phyloP scores from a whole-genome alignment of 2,797 vertebrate genomes.

The Alosa sapidissima region DNA sequence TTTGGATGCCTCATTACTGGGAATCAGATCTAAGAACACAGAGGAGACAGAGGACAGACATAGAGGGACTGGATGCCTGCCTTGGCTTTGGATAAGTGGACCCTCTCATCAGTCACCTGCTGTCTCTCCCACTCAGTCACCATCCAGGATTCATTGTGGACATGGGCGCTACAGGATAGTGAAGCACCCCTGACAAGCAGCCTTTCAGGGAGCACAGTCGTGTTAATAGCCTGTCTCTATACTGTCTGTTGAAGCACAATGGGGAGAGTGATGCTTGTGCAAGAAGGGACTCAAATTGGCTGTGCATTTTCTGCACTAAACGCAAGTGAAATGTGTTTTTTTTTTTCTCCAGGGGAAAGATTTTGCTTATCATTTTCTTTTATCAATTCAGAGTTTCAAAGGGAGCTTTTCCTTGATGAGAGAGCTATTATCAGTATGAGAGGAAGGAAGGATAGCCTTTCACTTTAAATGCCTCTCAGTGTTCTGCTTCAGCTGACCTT shows the following conservation, averaged over 20 bases:
- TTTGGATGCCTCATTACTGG: background rate
- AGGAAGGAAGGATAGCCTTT: conserved; percentile 16
- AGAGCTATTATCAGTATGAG: background rate
- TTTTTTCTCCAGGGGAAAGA: background rate
- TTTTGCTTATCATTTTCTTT: background rate
- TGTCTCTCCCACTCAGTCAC: background rate
- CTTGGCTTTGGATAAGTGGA: background rate
- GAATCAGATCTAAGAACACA: background rate
- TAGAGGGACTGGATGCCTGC: background rate
- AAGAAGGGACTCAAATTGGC: background rate
- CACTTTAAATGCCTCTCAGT: background rate
- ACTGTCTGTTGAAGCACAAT: background rate
- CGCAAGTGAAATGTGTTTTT: background rate
- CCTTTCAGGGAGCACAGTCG: background rate
- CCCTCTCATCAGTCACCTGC: background rate
- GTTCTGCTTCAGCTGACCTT: conserved; percentile 6
- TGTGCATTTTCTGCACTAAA: background rate
- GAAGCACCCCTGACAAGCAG: background rate
- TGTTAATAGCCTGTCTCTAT: background rate
- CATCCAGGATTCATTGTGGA: background rate
- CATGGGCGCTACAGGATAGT: background rate
- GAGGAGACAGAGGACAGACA: background rate
- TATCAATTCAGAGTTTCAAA: background rate
- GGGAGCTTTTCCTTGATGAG: background rate
- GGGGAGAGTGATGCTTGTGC: background rate